These are phyloP conservation scores for Bombus confusus DNA, from an alignment of 1,140 invertebrate species.

Conservation along the genomic window DNA sequence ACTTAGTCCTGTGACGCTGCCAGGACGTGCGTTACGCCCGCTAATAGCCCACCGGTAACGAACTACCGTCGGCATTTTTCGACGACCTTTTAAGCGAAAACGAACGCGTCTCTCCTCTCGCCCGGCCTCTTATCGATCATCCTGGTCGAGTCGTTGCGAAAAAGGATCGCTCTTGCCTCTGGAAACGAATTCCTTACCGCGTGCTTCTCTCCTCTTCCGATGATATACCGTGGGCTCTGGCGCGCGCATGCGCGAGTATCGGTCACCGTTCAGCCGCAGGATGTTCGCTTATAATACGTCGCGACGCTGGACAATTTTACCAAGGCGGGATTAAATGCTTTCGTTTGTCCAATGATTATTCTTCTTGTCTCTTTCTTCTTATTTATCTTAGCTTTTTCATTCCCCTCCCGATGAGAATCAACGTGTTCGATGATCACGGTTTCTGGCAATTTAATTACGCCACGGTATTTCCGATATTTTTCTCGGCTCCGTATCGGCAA, in stretches of 20 bases:
- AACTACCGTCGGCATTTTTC: conserved; percentile 78
- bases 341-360: neutral
- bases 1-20: conserved; percentile 76
- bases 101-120: conserved; percentile 62
- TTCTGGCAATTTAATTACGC: conserved; percentile 44
- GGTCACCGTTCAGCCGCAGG: neutral
- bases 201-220: neutral
- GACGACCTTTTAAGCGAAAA: conserved; percentile 67
- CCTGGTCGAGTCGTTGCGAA: conserved; percentile 40
- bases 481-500: conserved; percentile 19
- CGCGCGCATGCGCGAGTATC: neutral
- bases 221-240: neutral
- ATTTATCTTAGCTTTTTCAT: neutral
- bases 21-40: conserved; percentile 79
- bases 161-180: conserved; percentile 57
- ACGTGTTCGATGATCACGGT: neutral
- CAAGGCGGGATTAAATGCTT: neutral
- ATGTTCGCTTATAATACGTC: neutral
- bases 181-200: conserved; percentile 61
- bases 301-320: neutral
- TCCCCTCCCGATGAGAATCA: neutral
- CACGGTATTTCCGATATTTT: conserved; percentile 35
- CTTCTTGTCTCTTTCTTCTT: neutral
- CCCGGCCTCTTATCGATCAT: conserved; percentile 66
- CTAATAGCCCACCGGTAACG: conserved; percentile 80